Base-by-base conservation (phyloP, 2,888 invertebrate genomes). In the Mamestra brassicae region DNA sequence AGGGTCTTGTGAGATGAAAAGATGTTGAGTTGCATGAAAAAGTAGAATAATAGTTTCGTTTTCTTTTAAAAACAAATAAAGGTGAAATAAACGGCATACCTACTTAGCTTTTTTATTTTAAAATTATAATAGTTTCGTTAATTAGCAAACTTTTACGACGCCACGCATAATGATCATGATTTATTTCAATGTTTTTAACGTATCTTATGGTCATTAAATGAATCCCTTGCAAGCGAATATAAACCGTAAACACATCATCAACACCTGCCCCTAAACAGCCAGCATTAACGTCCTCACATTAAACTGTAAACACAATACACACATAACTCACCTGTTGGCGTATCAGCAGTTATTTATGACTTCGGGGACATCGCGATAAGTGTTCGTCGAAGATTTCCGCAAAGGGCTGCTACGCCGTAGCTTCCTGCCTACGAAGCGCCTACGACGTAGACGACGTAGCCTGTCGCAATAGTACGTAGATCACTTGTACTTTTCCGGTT, bases 321-420 rank as follows among this genome's bases (percentile, higher is more conserved):
- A 75, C 75, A 82, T 84, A 85, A 84, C 62, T 85, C 63, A 87
- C 76, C 69, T 74, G 73, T 80, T 76, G 54, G 71, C 76, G 73
- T 85, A 87, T 82, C 82, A 82, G 75, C 81, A 70, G 84, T 86
- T 82, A 84, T 86, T 87, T 87, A 87, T 84, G 80, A 76, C 66
- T 76, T 72, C 77, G 65, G 75, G 71, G 61, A 81, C 72, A 73
- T 69, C 64, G 77, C 80, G 82, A 85, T 85, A 81, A 86, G 68
- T 79, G 81, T 80, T 79, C 74, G 76, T 79, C 83, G 79, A 80
- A 86, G 85, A 87, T 78, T 83, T 71, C 52, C 70, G 70, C 76
- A 61, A 85, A 84, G 81, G 80, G 82, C 74, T 57, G 75, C 86
- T 87, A 86, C 87, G 87, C 78, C 84, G 86, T 86, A 86, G 86